phyloP scores from a whole-genome alignment of 64 coral and sea anemone species.

The Montipora foliosa region DNA sequence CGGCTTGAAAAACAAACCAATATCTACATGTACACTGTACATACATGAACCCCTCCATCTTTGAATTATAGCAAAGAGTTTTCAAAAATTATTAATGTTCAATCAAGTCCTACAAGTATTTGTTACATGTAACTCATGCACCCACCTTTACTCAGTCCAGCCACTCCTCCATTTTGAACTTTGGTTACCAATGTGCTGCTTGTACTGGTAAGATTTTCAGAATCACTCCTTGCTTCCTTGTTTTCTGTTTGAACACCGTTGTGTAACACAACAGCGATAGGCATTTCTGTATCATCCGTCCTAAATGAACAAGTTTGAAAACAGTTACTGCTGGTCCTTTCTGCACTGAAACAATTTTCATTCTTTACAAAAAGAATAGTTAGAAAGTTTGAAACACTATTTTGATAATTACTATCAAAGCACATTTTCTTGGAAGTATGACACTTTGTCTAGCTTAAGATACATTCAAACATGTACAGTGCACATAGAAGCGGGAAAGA shows the following conservation, averaged over 20 bases:
- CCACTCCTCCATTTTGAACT: slow-evolving; percentile 88
- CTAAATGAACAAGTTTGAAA: not conserved
- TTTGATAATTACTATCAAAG: too few relatives aligned
- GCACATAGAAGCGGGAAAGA: too few relatives aligned
- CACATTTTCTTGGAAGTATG: too few relatives aligned
- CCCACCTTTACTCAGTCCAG: slow-evolving; percentile 78
- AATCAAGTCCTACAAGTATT: not conserved
- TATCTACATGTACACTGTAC: too few relatives aligned
- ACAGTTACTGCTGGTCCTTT: not conserved
- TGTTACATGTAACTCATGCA: too few relatives aligned
- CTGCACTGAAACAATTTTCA: too few relatives aligned
- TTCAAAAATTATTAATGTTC: not conserved
- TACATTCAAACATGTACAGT: too few relatives aligned
- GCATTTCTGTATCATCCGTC: slow-evolving; percentile 4
- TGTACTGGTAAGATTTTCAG: slow-evolving; percentile 42
- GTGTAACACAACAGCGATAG: slow-evolving; percentile 33
- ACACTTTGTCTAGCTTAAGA: too few relatives aligned
- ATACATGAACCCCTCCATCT: too few relatives aligned
- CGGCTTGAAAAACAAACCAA: too few relatives aligned
- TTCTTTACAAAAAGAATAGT: too few relatives aligned
- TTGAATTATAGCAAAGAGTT: not conserved
- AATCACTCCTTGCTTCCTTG: not conserved
- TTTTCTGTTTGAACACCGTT: slow-evolving; percentile 81
- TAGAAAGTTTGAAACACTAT: too few relatives aligned
- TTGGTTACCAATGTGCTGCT: slow-evolving; percentile 58